These are phyloP conservation scores for Phocides pigmalion DNA, from an alignment of 1,140 invertebrate species.

Conservation along the genomic window DNA sequence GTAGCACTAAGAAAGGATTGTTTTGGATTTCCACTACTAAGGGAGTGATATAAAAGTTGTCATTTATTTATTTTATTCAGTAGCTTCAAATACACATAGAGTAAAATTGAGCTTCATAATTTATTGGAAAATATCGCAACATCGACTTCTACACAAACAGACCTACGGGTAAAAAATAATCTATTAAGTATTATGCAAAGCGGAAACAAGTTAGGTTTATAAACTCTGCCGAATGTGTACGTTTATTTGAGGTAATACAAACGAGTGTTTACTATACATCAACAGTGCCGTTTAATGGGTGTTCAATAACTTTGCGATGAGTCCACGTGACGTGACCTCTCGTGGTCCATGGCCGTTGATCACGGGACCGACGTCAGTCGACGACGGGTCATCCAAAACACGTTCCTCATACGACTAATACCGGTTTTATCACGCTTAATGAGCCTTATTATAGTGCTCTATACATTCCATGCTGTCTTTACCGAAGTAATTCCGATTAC, in stretches of 20 bases:
- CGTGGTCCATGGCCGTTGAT: slow-evolving; percentile 39
- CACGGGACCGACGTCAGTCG: slow-evolving; percentile 18
- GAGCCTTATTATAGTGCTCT: slow-evolving; percentile 25
- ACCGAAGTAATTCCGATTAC: neutral
- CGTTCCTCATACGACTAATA: slow-evolving; percentile 10
- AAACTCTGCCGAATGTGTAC: neutral
- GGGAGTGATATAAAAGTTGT: too few relatives aligned
- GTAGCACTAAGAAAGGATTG: too few relatives aligned
- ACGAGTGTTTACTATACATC: neutral
- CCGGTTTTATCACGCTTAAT: slow-evolving; percentile 32
- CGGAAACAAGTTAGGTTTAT: neutral
- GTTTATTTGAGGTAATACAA: neutral
- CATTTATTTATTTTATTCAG: too few relatives aligned
- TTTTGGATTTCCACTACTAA: too few relatives aligned
- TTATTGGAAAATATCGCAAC: too few relatives aligned
- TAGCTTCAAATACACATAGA: too few relatives aligned
- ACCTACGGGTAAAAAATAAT: too few relatives aligned
- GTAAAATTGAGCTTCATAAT: too few relatives aligned
- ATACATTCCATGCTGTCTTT: slow-evolving; percentile 10
- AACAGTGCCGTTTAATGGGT: slow-evolving; percentile 26
- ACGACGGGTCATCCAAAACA: slow-evolving; percentile 21
- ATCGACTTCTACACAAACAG: too few relatives aligned
- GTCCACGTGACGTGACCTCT: slow-evolving; percentile 34
- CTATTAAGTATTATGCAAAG: neutral
- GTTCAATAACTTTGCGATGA: slow-evolving; percentile 44